phyloP scores from a whole-genome alignment of 2,888 invertebrate genomes.

The Petrophora chlorosata region DNA sequence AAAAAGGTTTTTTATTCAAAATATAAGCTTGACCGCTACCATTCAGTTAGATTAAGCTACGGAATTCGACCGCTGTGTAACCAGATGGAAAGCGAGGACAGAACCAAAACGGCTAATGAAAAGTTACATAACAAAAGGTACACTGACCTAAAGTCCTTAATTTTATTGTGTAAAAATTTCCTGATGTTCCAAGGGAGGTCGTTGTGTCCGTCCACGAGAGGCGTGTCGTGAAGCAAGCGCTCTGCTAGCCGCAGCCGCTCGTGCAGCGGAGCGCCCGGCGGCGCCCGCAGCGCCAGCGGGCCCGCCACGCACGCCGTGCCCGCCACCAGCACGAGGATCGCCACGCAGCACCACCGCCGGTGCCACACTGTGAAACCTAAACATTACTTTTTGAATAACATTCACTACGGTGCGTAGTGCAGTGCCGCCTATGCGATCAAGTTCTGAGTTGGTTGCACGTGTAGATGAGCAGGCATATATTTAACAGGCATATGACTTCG shows the following conservation, averaged over 20 bases:
- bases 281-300: conserved; percentile 89
- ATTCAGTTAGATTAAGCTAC: too few relatives aligned
- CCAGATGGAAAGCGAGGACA: neutral
- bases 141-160: conserved; percentile 90
- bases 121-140: too few relatives aligned
- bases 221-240: conserved; percentile 89
- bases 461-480: too few relatives aligned
- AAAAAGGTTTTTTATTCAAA: conserved; percentile 6
- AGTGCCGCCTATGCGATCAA: too few relatives aligned
- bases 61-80: neutral
- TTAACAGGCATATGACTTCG: too few relatives aligned
- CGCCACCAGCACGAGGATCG: conserved; percentile 89
- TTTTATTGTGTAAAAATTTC: conserved; percentile 94
- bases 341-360: conserved; percentile 91
- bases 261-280: conserved; percentile 90
- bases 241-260: conserved; percentile 90
- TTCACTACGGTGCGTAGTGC: too few relatives aligned
- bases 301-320: conserved; percentile 92
- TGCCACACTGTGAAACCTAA: conserved; percentile 75
- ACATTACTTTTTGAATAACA: neutral
- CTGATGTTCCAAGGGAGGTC: conserved; percentile 96
- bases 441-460: too few relatives aligned
- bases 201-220: conserved; percentile 94
- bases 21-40: conserved; percentile 4
- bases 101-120: too few relatives aligned